Conservation (phyloP, 2,888 invertebrate species). For the Dendrolimus pini region DNA sequence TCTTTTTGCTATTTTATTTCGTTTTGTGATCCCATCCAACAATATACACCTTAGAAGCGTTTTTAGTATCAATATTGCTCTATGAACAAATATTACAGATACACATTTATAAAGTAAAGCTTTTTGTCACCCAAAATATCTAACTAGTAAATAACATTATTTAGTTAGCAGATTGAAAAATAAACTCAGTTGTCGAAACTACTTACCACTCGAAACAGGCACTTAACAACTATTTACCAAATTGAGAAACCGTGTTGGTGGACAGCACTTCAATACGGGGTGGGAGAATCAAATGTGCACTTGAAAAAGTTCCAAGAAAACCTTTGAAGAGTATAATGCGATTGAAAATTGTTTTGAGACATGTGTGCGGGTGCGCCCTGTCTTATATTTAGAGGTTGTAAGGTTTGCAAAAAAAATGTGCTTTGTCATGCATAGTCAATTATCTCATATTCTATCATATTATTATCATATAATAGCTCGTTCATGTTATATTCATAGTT, state of each 20-base stretch:
- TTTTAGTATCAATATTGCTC: too few species aligned
- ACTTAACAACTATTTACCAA: conserved; percentile 48
- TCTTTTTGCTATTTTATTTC: too few species aligned
- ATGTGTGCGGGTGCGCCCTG: background rate
- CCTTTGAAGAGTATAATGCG: conserved; percentile 9
- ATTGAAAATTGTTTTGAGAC: background rate
- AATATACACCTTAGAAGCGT: too few species aligned
- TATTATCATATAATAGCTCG: too few species aligned
- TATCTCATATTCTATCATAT: too few species aligned
- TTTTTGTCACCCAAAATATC: background rate
- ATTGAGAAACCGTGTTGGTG: conserved; percentile 59
- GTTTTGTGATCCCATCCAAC: too few species aligned
- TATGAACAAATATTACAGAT: too few species aligned
- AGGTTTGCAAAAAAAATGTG: too few species aligned
- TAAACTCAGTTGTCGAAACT: conserved; percentile 4
- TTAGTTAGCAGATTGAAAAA: background rate
- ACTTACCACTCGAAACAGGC: conserved; percentile 5
- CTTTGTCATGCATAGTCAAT: too few species aligned
- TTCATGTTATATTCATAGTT: too few species aligned
- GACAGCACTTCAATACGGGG: conserved; percentile 35
- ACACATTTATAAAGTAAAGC: too few species aligned
- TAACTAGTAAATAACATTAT: background rate
- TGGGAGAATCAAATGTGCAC: conserved; percentile 53
- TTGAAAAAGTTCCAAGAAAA: conserved; percentile 29
- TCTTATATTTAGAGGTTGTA: too few species aligned